Evolutionary conservation across 2,797 vertebrate genomes (phyloP).

Genomic region (Lepus townsendii): DNA sequence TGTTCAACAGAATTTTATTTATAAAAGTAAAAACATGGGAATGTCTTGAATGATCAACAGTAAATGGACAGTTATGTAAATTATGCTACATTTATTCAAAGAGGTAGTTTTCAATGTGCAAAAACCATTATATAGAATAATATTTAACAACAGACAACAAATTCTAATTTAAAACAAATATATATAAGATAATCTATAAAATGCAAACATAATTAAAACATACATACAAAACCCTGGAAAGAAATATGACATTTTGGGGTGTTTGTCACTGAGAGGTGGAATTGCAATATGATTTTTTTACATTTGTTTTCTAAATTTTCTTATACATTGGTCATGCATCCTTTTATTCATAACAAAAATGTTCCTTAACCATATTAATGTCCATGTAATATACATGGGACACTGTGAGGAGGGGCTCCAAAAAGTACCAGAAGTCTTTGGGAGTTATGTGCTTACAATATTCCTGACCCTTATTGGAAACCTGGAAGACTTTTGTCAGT

Average conservation of each 20-base stretch:
- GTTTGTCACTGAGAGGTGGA: background rate
- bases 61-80: background rate
- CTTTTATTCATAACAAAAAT: background rate
- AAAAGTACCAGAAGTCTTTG: background rate
- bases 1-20: background rate
- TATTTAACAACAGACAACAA: background rate
- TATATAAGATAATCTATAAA: background rate
- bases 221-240: background rate
- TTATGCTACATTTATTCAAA: background rate
- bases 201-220: background rate
- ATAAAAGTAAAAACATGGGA: background rate
- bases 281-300: background rate
- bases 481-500: background rate
- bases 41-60: background rate
- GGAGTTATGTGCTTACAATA: background rate
- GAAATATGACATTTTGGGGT: background rate
- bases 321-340: background rate
- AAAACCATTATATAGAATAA: background rate
- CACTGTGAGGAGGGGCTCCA: background rate
- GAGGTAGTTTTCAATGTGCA: background rate
- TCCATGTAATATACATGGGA: background rate
- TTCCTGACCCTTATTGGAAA: background rate
- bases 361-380: background rate
- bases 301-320: background rate
- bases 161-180: background rate